Conservation (phyloP, 2,888 invertebrate genomes). For the Slavum lentiscoides region DNA sequence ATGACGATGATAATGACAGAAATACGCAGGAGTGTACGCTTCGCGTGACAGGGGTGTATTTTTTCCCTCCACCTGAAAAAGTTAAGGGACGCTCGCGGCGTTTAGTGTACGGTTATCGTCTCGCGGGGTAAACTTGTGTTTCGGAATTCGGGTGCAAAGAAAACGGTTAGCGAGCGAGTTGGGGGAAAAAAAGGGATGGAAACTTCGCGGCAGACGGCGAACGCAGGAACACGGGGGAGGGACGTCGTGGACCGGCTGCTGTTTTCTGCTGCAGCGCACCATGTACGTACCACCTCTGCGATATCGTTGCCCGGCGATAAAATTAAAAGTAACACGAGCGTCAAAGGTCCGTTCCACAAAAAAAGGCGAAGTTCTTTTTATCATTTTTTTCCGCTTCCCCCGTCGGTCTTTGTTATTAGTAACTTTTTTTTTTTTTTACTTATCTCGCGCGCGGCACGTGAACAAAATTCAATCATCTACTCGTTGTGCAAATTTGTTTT, state of each 20-base stretch:
- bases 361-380: not conserved
- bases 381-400: no score
- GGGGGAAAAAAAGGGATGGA: no score
- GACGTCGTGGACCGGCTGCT: not conserved
- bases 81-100: no score
- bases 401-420: no score
- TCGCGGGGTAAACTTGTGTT: not conserved
- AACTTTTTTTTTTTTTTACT: no score
- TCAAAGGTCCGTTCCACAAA: not conserved
- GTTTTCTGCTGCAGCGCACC: not conserved
- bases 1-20: not conserved
- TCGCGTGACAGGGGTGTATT: no score
- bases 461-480: no score
- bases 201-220: not conserved
- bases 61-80: no score
- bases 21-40: no score
- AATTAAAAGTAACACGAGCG: slow-evolving; percentile 33
- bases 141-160: not conserved
- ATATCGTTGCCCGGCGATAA: slow-evolving; percentile 17
- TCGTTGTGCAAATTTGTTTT: no score
- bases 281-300: not conserved
- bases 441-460: no score
- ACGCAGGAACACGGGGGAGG: not conserved
- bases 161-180: not conserved
- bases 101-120: not conserved